These are phyloP conservation scores for Macropodus opercularis DNA, from an alignment of 2,797 vertebrate species.

Conservation along the genomic window DNA sequence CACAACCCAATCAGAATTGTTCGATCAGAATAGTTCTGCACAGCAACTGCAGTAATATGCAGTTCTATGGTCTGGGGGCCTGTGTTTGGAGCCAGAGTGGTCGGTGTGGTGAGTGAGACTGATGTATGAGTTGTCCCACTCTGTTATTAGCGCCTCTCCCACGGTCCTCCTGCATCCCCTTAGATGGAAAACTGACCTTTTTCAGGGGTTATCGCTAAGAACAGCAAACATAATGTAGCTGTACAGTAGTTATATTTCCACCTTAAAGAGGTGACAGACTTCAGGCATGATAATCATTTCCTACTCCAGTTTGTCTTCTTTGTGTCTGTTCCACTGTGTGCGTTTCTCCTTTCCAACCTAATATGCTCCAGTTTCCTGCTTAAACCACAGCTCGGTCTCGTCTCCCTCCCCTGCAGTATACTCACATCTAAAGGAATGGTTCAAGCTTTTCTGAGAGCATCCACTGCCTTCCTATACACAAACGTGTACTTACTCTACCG, in stretches of 20 bases:
- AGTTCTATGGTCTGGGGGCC: slow-evolving; percentile 68
- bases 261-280: slow-evolving; percentile 42
- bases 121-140: slow-evolving; percentile 71
- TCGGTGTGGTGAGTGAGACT: slow-evolving; percentile 72
- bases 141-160: slow-evolving; percentile 70
- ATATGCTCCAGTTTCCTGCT: background rate
- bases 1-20: slow-evolving; percentile 66
- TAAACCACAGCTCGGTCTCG: background rate
- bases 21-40: slow-evolving; percentile 57
- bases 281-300: slow-evolving; percentile 35
- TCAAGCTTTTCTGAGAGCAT: slow-evolving; percentile 22
- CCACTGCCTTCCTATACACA: background rate
- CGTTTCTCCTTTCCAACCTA: background rate
- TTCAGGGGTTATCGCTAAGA: slow-evolving; percentile 60
- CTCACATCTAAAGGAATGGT: slow-evolving; percentile 12
- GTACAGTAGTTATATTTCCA: slow-evolving; percentile 25
- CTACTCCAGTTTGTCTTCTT: slow-evolving; percentile 20
- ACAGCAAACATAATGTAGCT: slow-evolving; percentile 47
- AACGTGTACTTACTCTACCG: background rate
- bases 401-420: slow-evolving; percentile 6
- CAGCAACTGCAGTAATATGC: slow-evolving; percentile 62
- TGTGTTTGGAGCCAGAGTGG: slow-evolving; percentile 71
- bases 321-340: background rate
- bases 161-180: slow-evolving; percentile 59
- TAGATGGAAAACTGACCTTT: slow-evolving; percentile 70